Percentiles rank a stretch among this genome's conserved stretches.
Conservation (phyloP, 2,113 vertebrate species). For the Harpagus bidentatus region DNA sequence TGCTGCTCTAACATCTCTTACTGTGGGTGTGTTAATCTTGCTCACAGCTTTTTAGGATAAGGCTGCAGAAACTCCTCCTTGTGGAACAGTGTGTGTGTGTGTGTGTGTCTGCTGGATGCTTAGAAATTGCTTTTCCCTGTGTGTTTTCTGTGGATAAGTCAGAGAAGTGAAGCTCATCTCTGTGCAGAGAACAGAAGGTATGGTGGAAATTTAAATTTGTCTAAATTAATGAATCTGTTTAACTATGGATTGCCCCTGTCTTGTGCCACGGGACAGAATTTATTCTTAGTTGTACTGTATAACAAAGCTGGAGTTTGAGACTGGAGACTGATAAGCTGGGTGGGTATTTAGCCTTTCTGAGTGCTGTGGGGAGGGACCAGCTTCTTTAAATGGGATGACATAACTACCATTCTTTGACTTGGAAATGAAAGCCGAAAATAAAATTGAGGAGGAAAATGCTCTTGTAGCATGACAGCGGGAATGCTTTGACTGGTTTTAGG, state of each 20-base stretch:
- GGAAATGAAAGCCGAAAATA: neutral
- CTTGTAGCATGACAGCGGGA: neutral
- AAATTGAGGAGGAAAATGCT: neutral
- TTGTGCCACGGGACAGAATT: neutral
- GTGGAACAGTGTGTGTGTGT: neutral
- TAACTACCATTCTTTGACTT: neutral
- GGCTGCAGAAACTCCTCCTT: neutral
- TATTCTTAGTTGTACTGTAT: neutral
- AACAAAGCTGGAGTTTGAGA: neutral
- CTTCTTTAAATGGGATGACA: neutral
- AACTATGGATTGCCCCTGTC: neutral
- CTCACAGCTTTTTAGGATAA: neutral
- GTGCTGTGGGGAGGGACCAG: neutral
- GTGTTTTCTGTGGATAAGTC: neutral
- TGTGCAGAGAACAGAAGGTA: neutral
- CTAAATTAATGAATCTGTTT: neutral
- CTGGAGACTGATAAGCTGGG: neutral
- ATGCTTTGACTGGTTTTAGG: neutral
- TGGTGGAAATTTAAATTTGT: neutral
- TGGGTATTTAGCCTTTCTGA: neutral
- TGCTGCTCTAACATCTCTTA: neutral
- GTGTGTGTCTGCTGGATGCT: neutral
- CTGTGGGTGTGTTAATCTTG: neutral
- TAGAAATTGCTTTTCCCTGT: neutral
- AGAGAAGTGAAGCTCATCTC: neutral